Evolutionary conservation across 2,113 vertebrate species (phyloP).

Genomic region (Porphyrio hochstetteri): DNA sequence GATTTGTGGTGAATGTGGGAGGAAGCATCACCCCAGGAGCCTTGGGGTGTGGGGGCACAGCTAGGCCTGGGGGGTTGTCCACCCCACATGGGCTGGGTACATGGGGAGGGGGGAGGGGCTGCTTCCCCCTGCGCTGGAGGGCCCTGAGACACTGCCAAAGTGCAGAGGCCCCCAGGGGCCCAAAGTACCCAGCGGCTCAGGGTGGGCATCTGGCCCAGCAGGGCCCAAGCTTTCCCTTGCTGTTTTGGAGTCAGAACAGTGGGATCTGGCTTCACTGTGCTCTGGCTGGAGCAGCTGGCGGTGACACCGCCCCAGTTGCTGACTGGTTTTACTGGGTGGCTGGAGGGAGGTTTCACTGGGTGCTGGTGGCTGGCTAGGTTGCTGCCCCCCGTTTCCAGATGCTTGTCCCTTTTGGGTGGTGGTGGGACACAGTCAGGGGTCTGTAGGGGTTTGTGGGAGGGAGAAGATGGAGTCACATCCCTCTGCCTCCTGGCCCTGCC

Average conservation of each 20-base stretch:
- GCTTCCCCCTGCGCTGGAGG: background rate
- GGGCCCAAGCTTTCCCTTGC: background rate
- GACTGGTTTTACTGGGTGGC: constrained; percentile 26
- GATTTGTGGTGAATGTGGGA: fast-evolving
- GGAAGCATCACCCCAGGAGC: background rate
- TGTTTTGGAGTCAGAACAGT: background rate
- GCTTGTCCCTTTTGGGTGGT: fast-evolving
- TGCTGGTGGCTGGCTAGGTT: fast-evolving
- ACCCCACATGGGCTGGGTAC: fast-evolving
- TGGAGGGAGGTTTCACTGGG: background rate
- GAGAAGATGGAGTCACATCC: background rate
- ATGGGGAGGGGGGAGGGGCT: background rate
- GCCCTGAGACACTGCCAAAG: background rate
- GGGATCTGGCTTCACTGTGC: background rate
- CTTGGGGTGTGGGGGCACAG: background rate
- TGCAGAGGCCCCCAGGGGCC: fast-evolving
- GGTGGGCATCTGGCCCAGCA: background rate
- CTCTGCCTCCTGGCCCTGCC: background rate
- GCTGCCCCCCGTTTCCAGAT: background rate
- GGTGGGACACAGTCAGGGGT: background rate
- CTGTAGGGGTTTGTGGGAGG: background rate
- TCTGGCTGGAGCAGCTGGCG: background rate
- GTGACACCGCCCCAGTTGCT: background rate
- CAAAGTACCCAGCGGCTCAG: background rate
- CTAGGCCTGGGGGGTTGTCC: too few species aligned